Base-by-base conservation (phyloP, 37 sponge, comb jelly and placozoan species). In the Mnemiopsis leidyi region DNA sequence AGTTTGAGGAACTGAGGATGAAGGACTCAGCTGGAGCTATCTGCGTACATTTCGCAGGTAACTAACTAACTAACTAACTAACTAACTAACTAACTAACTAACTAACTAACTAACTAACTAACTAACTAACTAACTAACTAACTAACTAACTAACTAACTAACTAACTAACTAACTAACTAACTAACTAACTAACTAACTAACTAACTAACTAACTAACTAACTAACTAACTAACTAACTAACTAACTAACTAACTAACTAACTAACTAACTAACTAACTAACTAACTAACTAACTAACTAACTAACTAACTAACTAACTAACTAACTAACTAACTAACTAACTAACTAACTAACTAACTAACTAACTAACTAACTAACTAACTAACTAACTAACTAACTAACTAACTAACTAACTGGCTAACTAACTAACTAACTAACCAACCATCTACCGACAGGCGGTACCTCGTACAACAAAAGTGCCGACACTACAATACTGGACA, bases 1-100 rank as follows among this genome's bases (percentile, higher is more conserved):
- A 85, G 61, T 85, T 32, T 26, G 90, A 85, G 90, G 61, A 85
- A 26, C 90, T 85, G 40, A 85, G 90, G 48, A 85, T 40, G 61
- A 85, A 85, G 40, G 90, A 85, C 23, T 85, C 90, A 40, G 90
- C 90, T 20, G 90, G 90, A 16, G 90, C 90, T 39, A 36, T 85
- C 29, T 85, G 90, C 39, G 90, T 85, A 20, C 48, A 39, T 39
- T 37, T 85, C 16, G 90, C 90, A 39, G 90, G 90, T 85, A 21
- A 0, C 36, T 77, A 48, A 48, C 61, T 48, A 79, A 36, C 82
- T 32, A 79, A 79, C 35, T 32, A 31, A 79, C 36, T 79, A 2
- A 31, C 82, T 9, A 79, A 79, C 37, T 23, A 79, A 36, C 82
- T 23, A 69, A 35, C 36, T 79, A 18, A 79, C 3, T 32, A 79